phyloP scores from a whole-genome alignment of 1,140 invertebrate species.

The Mactra quadrangularis region DNA sequence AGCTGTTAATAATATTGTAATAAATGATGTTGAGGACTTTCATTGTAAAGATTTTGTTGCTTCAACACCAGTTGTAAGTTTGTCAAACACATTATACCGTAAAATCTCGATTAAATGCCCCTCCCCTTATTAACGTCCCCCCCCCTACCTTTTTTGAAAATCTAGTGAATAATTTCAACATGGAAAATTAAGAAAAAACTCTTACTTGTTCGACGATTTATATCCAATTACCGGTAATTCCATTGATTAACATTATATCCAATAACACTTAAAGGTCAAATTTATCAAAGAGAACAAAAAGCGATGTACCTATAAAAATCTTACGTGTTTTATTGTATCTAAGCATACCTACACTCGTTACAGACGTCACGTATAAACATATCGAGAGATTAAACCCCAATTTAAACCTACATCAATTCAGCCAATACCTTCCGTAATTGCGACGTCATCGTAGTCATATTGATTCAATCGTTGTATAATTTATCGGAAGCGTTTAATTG shows the following conservation, averaged over 20 bases:
- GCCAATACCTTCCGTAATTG: too few species aligned
- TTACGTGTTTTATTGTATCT: background rate
- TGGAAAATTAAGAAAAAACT: background rate
- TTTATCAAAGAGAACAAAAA: background rate
- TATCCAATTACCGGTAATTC: too few species aligned
- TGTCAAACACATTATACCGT: too few species aligned
- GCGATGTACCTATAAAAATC: background rate
- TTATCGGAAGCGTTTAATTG: too few species aligned
- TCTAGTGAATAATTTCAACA: background rate
- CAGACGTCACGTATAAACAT: background rate
- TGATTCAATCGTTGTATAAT: background rate
- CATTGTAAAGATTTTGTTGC: too few species aligned
- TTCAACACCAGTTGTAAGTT: conserved; percentile 8
- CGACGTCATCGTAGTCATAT: too few species aligned
- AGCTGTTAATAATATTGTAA: background rate
- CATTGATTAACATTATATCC: too few species aligned
- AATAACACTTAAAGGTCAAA: too few species aligned
- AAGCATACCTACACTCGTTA: background rate
- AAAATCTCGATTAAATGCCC: too few species aligned
- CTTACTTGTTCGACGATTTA: background rate
- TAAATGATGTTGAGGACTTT: background rate
- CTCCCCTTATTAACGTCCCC: too few species aligned
- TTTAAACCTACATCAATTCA: too few species aligned
- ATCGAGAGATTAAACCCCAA: background rate
- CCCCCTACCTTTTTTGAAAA: too few species aligned